Base-by-base conservation (phyloP, 2,113 vertebrate species). In the Furnarius figulus region DNA sequence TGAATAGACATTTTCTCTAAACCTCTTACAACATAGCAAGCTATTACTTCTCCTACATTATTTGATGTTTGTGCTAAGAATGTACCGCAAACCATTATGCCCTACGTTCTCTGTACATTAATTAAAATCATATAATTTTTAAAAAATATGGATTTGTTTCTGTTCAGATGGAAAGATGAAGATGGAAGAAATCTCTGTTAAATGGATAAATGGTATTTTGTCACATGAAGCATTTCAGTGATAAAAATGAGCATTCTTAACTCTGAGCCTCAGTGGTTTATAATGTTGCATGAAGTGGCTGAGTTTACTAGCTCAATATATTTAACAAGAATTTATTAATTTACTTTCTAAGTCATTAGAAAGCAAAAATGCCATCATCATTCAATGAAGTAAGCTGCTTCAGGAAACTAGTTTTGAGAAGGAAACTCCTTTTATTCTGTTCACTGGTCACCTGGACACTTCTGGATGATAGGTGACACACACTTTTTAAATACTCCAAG, bases 391-490 rank as follows among this genome's bases (percentile, higher is more conserved):
- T 17, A 62, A 47, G 21, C 5, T 63, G 22, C 6, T 87, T 6
- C n/a, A 6, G 58, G 8, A 37, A 37, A 30, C 2, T 23, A 3
- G 2, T 53, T 78, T 56, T 55, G 12, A 46, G 21, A 67, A 52
- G 15, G 6, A 67, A 78, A 47, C 9, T 53, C 8, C 21, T 22
- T 25, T 66, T 66, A 44, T 70, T 68, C 31, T 59, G 31, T 44
- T 75, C 33, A 44, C 33, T 35, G 8, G 18, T 50, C 59, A 67
- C 18, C 4, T 1, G 1, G 28, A 23, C 21, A 67, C 8, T 24
- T 31, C 5, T 8, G 9, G 21, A n/a, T 63, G 24, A 8, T 37
- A 11, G 3, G 17, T 13, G 4, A 58, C 31, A 56, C 0, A 8
- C 10, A 9, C 12, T 53, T 37, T 53, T 81, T 72, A 55, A 81